phyloP scores from a whole-genome alignment of 2,797 vertebrate genomes.

The Sebastes diaconus region DNA sequence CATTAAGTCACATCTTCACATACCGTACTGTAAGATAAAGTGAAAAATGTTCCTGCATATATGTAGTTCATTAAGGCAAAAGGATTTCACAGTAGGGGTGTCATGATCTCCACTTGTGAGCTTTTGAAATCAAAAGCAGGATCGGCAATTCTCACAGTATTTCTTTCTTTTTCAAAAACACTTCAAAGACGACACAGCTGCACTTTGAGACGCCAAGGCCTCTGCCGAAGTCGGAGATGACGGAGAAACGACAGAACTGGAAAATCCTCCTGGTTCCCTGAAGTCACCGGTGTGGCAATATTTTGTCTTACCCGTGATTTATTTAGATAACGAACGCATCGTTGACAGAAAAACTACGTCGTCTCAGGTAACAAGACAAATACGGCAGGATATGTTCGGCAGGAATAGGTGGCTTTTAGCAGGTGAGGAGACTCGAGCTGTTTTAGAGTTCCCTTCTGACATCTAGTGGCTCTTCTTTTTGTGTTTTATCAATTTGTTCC shows the following conservation, averaged over 20 bases:
- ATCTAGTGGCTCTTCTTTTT: neutral
- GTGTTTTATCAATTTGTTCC: neutral
- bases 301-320: neutral
- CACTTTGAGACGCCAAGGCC: neutral
- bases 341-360: neutral
- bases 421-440: neutral
- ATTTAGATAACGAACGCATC: neutral
- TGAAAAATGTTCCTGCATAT: neutral
- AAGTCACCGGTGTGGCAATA: neutral
- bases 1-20: neutral
- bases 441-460: neutral
- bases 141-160: neutral
- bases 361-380: neutral
- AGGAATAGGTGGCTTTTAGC: neutral
- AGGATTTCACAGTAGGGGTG: constrained; percentile 1
- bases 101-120: neutral
- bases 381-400: neutral
- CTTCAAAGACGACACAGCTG: neutral
- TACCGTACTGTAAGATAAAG: neutral
- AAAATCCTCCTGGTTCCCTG: neutral
- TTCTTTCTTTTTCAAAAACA: neutral
- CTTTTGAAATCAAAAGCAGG: neutral
- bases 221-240: neutral
- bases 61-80: neutral
- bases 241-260: too few relatives aligned